These are phyloP conservation scores for Neoseiulus cucumeris DNA, from an alignment of 1,140 invertebrate genomes.

Conservation along the genomic window DNA sequence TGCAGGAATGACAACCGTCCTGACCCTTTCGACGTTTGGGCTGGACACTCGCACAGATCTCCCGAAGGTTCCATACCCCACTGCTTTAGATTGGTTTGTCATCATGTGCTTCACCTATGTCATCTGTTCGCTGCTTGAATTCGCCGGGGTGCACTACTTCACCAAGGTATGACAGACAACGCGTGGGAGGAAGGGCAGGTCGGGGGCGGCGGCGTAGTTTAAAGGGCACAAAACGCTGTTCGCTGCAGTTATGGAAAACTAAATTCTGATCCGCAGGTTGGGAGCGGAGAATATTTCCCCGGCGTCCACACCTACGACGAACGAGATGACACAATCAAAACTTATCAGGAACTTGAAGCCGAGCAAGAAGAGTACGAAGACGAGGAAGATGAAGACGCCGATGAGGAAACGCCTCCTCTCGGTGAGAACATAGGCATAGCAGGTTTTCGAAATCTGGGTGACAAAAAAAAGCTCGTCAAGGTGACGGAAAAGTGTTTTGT, in stretches of 20 bases:
- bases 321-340: not conserved
- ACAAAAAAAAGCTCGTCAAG: no score
- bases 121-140: constrained; percentile 73
- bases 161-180: constrained; percentile 43
- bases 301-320: constrained; percentile 3
- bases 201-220: constrained; percentile 17
- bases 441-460: no score
- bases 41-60: constrained; percentile 71
- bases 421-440: not conserved
- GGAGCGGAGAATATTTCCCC: constrained; percentile 1
- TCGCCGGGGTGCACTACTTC: constrained; percentile 83
- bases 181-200: not conserved
- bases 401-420: constrained; percentile 11
- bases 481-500: no score
- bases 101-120: constrained; percentile 83
- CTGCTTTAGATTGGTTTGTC: constrained; percentile 42
- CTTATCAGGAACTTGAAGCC: constrained; percentile 14
- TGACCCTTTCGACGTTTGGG: constrained; percentile 74
- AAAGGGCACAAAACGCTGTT: constrained; percentile 1
- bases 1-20: constrained; percentile 66
- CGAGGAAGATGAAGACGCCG: constrained; percentile 11
- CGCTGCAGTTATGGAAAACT: not conserved
- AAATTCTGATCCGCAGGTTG: not conserved
- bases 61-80: constrained; percentile 53
- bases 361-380: constrained; percentile 11